Evolutionary conservation across 2,113 vertebrate species (phyloP).

Genomic region (Rhodinocichla rosea): DNA sequence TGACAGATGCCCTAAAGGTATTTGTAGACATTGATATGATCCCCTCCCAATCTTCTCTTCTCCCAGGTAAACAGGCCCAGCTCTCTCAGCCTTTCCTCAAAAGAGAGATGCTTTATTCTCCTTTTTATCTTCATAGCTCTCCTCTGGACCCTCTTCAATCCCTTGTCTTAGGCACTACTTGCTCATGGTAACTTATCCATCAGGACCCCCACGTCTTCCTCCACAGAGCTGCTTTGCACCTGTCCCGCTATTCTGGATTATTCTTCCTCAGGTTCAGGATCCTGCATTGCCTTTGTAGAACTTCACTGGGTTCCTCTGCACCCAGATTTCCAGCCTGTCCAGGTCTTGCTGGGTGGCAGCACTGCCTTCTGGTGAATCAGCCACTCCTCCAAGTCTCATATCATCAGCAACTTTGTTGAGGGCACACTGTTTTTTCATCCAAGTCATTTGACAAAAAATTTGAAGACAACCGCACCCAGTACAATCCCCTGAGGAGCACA

Average conservation of each 20-base stretch:
- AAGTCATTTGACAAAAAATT: background rate
- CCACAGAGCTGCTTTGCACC: background rate
- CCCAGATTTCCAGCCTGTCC: background rate
- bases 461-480: background rate
- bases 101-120: background rate
- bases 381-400: background rate
- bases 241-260: background rate
- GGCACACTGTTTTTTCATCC: rapidly evolving
- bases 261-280: background rate
- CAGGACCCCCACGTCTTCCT: rapidly evolving
- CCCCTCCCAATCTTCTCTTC: background rate
- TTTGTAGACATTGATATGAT: background rate
- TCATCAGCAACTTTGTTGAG: background rate
- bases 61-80: background rate
- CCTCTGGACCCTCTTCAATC: background rate
- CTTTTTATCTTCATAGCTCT: background rate
- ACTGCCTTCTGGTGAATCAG: background rate
- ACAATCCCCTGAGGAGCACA: background rate
- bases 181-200: background rate
- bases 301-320: background rate
- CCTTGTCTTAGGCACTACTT: background rate
- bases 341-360: background rate
- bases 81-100: background rate
- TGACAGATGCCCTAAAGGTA: background rate
- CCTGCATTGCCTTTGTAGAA: background rate